phyloP scores from a whole-genome alignment of 92 coral and sea anemone species.

The Porites evermanni region DNA sequence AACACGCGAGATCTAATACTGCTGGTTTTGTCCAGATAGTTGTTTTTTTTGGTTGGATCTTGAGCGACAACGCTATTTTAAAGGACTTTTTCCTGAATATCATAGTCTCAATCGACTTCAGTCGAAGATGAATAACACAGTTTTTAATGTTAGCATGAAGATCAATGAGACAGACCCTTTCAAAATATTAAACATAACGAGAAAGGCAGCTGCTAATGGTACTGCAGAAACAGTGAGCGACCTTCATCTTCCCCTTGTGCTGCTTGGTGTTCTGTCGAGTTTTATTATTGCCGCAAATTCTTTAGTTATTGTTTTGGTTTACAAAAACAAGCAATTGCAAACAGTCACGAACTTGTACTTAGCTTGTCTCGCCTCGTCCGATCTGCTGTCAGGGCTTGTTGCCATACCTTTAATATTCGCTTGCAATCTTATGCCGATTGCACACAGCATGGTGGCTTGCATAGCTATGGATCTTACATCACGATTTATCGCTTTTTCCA shows the following conservation, averaged over 20 bases:
- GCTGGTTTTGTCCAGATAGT: background rate
- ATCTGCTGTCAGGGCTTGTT: slow-evolving; percentile 60
- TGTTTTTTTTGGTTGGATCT: too few relatives aligned
- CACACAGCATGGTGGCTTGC: slow-evolving; percentile 12
- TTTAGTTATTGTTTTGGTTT: slow-evolving; percentile 64
- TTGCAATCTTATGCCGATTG: slow-evolving; percentile 40
- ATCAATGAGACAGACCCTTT: background rate
- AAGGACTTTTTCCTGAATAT: background rate
- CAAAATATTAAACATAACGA: slow-evolving; percentile 2
- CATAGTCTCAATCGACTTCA: too few relatives aligned
- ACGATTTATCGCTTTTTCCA: slow-evolving; percentile 74
- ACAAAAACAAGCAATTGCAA: slow-evolving; percentile 55
- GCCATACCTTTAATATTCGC: slow-evolving; percentile 70
- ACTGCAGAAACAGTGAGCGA: background rate
- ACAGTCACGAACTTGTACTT: slow-evolving; percentile 74
- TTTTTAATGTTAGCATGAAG: background rate
- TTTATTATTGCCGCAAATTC: slow-evolving; percentile 63
- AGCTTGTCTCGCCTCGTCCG: slow-evolving; percentile 69
- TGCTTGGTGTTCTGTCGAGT: slow-evolving; percentile 59
- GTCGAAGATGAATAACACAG: background rate
- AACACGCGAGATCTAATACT: background rate
- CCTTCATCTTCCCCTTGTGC: slow-evolving; percentile 27
- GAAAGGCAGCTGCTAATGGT: background rate
- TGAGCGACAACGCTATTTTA: background rate
- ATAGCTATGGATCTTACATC: slow-evolving; percentile 77